Evolutionary conservation across 92 coral and sea anemone genomes (phyloP).

Genomic region (Desmophyllum pertusum): DNA sequence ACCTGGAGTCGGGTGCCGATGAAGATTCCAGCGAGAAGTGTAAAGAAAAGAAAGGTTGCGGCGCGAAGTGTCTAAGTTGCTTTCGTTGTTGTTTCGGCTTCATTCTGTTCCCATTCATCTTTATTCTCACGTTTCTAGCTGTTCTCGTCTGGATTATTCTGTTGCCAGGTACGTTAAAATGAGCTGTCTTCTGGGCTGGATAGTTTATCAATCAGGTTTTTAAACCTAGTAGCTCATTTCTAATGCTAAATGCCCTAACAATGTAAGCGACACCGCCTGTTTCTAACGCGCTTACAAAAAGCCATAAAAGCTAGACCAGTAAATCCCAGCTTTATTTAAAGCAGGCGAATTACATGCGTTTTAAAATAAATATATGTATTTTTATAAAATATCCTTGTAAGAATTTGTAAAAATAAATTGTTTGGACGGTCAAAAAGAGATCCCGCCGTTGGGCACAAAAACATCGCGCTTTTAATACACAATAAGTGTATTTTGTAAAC

Average conservation of each 20-base stretch:
- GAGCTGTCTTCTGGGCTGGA: background rate
- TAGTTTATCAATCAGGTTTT: background rate
- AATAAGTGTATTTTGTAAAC: background rate
- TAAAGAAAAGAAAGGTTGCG: slow-evolving; percentile 19
- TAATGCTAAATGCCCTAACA: background rate
- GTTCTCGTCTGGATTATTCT: slow-evolving; percentile 35
- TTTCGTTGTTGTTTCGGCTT: slow-evolving; percentile 35
- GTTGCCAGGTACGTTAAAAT: slow-evolving; percentile 31
- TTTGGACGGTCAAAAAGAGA: background rate
- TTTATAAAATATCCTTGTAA: background rate
- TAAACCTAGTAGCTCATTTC: background rate
- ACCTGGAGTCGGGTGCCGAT: slow-evolving; percentile 17
- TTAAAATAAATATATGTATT: background rate
- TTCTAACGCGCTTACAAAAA: background rate
- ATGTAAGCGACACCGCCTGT: background rate
- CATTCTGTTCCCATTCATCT: slow-evolving; percentile 41
- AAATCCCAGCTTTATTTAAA: too few species aligned
- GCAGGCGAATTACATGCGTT: background rate
- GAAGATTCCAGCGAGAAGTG: slow-evolving; percentile 1
- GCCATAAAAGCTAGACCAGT: background rate
- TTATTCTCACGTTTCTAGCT: slow-evolving; percentile 37
- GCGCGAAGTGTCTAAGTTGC: slow-evolving; percentile 21
- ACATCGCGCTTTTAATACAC: background rate
- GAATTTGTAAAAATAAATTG: background rate
- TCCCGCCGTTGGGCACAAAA: background rate